Evolutionary conservation across 2,888 invertebrate genomes (phyloP).

Genomic region (Drosophila kokeensis): DNA sequence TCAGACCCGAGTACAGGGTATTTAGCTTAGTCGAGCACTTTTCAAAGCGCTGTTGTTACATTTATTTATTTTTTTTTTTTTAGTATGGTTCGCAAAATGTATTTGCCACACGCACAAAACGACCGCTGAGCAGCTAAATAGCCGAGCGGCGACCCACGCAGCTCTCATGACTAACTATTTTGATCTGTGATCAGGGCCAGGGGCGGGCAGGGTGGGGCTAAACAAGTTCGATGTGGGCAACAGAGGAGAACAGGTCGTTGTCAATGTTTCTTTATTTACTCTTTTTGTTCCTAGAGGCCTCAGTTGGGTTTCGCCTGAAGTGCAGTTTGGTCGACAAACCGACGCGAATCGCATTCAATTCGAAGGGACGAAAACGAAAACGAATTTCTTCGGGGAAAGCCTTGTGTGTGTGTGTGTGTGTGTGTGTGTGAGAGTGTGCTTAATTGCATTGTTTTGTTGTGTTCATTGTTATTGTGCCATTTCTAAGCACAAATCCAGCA

Average conservation of each 20-base stretch:
- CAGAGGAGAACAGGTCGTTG: conserved; percentile 44
- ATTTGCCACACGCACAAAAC: conserved; percentile 32
- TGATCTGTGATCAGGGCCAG: conserved; percentile 31
- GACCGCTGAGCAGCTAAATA: not conserved
- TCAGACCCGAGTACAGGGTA: not conserved
- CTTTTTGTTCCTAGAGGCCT: conserved; percentile 21
- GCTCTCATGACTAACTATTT: conserved; percentile 15
- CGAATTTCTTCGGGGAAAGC: not conserved
- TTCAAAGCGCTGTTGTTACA: not conserved
- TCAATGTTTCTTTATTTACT: conserved; percentile 8
- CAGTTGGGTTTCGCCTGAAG: conserved; percentile 54
- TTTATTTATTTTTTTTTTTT: not conserved
- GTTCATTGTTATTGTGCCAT: conserved; percentile 9
- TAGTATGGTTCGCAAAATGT: conserved; percentile 10
- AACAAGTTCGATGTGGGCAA: conserved; percentile 43
- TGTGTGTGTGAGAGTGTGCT: conserved; percentile 5
- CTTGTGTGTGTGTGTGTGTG: not conserved
- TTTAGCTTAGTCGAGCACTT: not conserved
- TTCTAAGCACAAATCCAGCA: not conserved
- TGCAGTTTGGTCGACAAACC: conserved; percentile 49
- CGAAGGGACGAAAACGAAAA: conserved; percentile 26
- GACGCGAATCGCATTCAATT: conserved; percentile 28
- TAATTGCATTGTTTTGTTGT: conserved; percentile 17
- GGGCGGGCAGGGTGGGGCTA: conserved; percentile 6
- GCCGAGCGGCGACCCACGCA: conserved; percentile 35